phyloP scores from a whole-genome alignment of 1,140 invertebrate species.

The Dendroctonus ponderosae region DNA sequence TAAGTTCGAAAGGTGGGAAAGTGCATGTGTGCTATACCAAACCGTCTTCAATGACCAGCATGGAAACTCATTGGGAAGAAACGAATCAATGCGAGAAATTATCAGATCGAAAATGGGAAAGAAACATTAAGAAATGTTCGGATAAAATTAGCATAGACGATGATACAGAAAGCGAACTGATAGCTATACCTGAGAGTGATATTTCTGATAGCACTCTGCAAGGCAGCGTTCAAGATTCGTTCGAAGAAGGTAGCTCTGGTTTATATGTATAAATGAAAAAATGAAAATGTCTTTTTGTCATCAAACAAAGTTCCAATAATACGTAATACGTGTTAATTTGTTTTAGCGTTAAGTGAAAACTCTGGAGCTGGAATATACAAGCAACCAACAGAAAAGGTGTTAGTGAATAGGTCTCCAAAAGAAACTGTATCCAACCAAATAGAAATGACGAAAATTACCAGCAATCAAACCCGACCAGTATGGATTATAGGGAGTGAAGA shows the following conservation, averaged over 20 bases:
- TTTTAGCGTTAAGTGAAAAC: conserved; percentile 33
- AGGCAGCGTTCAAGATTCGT: conserved; percentile 63
- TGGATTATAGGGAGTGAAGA: conserved; percentile 63
- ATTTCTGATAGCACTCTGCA: conserved; percentile 79
- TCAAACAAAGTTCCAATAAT: too few relatives aligned
- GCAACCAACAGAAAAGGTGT: conserved; percentile 32
- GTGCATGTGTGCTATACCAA: conserved; percentile 51
- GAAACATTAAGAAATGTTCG: conserved; percentile 47
- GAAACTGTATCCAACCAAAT: conserved; percentile 32
- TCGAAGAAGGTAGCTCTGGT: conserved; percentile 52
- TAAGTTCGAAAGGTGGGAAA: conserved; percentile 54
- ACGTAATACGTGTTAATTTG: neutral
- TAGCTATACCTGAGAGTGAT: conserved; percentile 84
- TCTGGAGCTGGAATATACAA: conserved; percentile 30
- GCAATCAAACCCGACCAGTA: conserved; percentile 50
- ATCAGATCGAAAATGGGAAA: conserved; percentile 36
- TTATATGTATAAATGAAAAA: neutral
- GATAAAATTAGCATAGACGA: conserved; percentile 69
- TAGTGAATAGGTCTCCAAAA: conserved; percentile 37
- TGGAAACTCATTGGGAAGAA: conserved; percentile 73
- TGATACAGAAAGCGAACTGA: conserved; percentile 81
- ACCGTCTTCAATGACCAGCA: conserved; percentile 55
- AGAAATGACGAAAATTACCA: conserved; percentile 33
- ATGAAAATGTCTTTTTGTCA: too few relatives aligned
- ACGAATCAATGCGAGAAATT: conserved; percentile 49